Evolutionary conservation across 2,888 invertebrate genomes (phyloP).

Genomic region (Acheta domesticus): DNA sequence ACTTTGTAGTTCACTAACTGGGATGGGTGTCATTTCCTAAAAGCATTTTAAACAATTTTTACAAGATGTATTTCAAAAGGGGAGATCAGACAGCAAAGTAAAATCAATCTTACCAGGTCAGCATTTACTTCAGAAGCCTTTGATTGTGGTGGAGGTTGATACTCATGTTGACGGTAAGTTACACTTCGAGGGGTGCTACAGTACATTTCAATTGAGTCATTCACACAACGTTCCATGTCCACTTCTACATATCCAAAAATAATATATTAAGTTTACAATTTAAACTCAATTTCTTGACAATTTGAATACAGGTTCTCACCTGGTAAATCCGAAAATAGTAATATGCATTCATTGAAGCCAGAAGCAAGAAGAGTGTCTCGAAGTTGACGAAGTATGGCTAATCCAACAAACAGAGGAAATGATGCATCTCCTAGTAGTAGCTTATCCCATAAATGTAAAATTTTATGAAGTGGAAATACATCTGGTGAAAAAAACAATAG

Average conservation of each 20-base stretch:
- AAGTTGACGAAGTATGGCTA: constrained; percentile 86
- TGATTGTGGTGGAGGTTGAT: constrained; percentile 36
- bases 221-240: constrained; percentile 89
- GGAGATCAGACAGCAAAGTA: not conserved
- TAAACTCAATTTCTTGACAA: not conserved
- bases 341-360: constrained; percentile 97
- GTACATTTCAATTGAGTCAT: constrained; percentile 82
- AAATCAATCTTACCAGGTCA: not conserved
- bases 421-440: constrained; percentile 88
- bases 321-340: constrained; percentile 97
- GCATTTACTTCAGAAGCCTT: constrained; percentile 21
- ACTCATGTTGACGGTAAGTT: constrained; percentile 76
- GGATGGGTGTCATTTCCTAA: constrained; percentile 67
- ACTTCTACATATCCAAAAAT: constrained; percentile 59
- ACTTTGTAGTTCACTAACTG: constrained; percentile 63
- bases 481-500: constrained; percentile 58
- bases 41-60: constrained; percentile 37
- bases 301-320: constrained; percentile 43
- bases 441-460: constrained; percentile 97
- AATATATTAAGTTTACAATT: not conserved
- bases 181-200: constrained; percentile 83
- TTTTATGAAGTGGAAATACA: constrained; percentile 96
- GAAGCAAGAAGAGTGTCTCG: constrained; percentile 77
- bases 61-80: too few relatives aligned
- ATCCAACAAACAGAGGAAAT: constrained; percentile 90